Conservation (phyloP, 1,140 invertebrate species). For the Sycobia sp. region DNA sequence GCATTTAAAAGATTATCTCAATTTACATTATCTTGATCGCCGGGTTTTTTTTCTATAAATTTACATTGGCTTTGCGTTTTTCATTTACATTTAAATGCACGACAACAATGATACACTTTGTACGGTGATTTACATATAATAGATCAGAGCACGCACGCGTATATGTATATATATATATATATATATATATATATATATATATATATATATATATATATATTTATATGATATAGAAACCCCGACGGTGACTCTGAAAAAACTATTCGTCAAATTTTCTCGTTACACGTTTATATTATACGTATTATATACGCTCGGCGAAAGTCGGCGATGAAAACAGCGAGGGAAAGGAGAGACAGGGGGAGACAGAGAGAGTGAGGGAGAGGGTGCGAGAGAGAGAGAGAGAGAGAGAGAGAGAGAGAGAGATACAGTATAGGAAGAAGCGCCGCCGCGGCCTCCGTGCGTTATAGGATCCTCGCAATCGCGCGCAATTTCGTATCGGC, state of each 20-base stretch:
- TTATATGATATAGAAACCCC: too few species aligned
- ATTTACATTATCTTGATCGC: conserved; percentile 38
- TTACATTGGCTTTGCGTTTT: conserved; percentile 34
- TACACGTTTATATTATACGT: too few species aligned
- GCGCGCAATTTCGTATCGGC: conserved; percentile 44
- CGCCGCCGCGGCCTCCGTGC: background rate
- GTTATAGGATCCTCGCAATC: conserved; percentile 28
- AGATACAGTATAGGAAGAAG: background rate
- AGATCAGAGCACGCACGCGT: conserved; percentile 19
- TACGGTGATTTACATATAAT: conserved; percentile 34
- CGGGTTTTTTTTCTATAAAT: conserved; percentile 36
- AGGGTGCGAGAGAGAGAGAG: background rate
- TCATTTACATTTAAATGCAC: conserved; percentile 36
- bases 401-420: too few species aligned
- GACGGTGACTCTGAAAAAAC: too few species aligned
- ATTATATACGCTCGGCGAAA: background rate
- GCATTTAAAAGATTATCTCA: conserved; percentile 38
- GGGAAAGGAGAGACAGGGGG: background rate
- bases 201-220: too few species aligned
- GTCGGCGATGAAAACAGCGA: too few species aligned
- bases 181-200: too few species aligned
- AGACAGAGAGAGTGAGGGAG: background rate
- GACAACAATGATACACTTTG: conserved; percentile 36
- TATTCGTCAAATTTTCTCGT: conserved; percentile 30
- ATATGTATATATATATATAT: too few species aligned